phyloP scores from a whole-genome alignment of 2,888 invertebrate species.

The Lamellibrachia columna region DNA sequence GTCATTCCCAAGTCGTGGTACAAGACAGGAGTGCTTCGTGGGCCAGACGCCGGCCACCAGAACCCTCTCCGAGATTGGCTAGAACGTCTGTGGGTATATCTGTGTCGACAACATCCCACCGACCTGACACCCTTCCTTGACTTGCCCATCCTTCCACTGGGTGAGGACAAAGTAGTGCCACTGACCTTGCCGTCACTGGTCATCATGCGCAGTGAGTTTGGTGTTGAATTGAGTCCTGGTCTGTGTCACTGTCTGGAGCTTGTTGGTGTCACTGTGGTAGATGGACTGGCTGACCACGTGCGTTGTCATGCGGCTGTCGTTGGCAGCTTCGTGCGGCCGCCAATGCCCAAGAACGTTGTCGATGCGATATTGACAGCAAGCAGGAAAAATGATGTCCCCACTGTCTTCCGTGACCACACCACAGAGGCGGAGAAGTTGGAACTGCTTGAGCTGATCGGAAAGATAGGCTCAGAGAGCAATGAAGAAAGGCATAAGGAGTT shows the following conservation, averaged over 20 bases:
- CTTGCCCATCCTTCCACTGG: slow-evolving; percentile 40
- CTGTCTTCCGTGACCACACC: slow-evolving; percentile 21
- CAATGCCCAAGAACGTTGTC: slow-evolving; percentile 39
- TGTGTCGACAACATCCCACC: slow-evolving; percentile 37
- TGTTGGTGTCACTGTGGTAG: slow-evolving; percentile 33
- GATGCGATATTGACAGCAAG: background rate
- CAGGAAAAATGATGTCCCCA: background rate
- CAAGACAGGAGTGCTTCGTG: background rate
- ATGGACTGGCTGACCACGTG: slow-evolving; percentile 34
- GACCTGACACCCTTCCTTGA: slow-evolving; percentile 36
- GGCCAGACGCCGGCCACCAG: background rate
- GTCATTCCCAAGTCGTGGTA: too few species aligned
- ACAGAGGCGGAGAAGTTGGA: slow-evolving; percentile 30
- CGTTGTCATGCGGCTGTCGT: slow-evolving; percentile 37
- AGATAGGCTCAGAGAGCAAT: slow-evolving; percentile 21
- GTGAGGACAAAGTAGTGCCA: slow-evolving; percentile 27
- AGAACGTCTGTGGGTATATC: slow-evolving; percentile 40
- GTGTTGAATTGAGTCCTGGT: slow-evolving; percentile 27
- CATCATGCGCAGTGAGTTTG: slow-evolving; percentile 30
- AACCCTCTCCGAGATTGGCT: slow-evolving; percentile 35
- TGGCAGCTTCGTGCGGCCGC: slow-evolving; percentile 38
- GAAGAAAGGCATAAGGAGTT: slow-evolving; percentile 23
- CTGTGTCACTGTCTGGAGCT: slow-evolving; percentile 27
- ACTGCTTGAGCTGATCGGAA: slow-evolving; percentile 30
- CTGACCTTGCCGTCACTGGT: slow-evolving; percentile 28